Evolutionary conservation across 2,888 invertebrate species (phyloP).

Genomic region (Epinotia nisella): DNA sequence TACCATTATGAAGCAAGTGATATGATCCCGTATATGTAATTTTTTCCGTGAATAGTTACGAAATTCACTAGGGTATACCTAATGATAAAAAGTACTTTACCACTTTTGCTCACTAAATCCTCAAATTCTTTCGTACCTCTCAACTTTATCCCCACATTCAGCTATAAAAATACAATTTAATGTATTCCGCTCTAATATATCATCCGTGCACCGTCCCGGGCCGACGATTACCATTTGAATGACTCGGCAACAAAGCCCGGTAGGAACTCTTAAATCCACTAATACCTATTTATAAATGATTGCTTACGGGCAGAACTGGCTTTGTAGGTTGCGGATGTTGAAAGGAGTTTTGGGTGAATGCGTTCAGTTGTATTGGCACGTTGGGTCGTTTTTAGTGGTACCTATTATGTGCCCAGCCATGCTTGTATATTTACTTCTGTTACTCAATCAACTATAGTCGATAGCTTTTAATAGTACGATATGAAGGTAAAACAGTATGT

Average conservation of each 20-base stretch:
- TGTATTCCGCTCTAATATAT: conserved; percentile 44
- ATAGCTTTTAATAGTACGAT: not conserved
- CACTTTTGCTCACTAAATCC: not conserved
- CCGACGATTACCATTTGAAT: conserved; percentile 43
- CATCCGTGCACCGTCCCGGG: conserved; percentile 29
- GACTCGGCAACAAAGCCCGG: conserved; percentile 39
- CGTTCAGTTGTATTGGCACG: not conserved
- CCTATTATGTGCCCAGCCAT: not conserved
- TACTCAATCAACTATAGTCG: not conserved
- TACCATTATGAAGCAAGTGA: no score
- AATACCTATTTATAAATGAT: conserved; percentile 45
- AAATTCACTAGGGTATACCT: no score
- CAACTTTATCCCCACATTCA: conserved; percentile 26
- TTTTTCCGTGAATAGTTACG: no score
- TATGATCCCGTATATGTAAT: no score
- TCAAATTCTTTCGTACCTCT: not conserved
- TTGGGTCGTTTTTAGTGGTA: not conserved
- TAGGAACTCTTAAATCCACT: conserved; percentile 42
- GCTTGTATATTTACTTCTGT: not conserved
- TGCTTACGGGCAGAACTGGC: conserved; percentile 37
- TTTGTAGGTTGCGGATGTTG: conserved; percentile 8
- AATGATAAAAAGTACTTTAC: not conserved
- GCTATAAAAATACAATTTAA: conserved; percentile 42
- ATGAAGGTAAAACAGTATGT: no score
- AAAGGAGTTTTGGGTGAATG: conserved; percentile 13